Base-by-base conservation (phyloP, 2,888 invertebrate species). In the Tetrapedia diversipes region DNA sequence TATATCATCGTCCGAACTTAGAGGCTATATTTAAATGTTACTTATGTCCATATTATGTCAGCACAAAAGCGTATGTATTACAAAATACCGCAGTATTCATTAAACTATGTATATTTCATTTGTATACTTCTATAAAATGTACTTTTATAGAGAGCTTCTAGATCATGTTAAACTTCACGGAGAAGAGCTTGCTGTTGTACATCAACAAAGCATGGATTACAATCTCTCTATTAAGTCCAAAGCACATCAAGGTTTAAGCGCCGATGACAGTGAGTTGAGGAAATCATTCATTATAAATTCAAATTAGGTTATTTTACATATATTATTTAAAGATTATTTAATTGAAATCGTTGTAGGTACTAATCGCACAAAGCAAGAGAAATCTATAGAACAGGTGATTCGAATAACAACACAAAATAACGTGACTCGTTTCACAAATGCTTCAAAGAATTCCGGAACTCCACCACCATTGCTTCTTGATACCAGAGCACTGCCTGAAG, bases 11-110 rank as follows among this genome's bases (percentile, higher is more conserved):
- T 61, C 94, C 95, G 0, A 93, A 94, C 67, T 92, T 94, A 0
- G 94, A 94, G 70, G 95, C 95, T 53, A 94, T 95, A 83, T 95
- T 95, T 89, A 96, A 96, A 90, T 98, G 97, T 90, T 95, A 94
- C 86, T 95, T 95, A 87, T 98, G 97, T 89, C 95, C 96, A 0
- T 97, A 94, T 92, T 96, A 95, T 90, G 96, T 96, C 0, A 94
- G 94, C 84, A 94, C 94, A 63, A 95, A 95, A 89, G 93, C 93
- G 90, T 96, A 94, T 86, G 92, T 97, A 79, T 69, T 41, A 34
- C 0, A 1, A 7, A 16, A 22, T 68, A 14, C 19, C 3, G 1
- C 43, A n/a, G 19, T 14, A 45, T 37, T 22, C n/a, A 53, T 34
- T n/a, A 24, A 16, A n/a, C 22, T 10, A 4, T 49, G n/a, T n/a